Conservation (phyloP, 2,888 invertebrate species). For the Caradrina kadenii region DNA sequence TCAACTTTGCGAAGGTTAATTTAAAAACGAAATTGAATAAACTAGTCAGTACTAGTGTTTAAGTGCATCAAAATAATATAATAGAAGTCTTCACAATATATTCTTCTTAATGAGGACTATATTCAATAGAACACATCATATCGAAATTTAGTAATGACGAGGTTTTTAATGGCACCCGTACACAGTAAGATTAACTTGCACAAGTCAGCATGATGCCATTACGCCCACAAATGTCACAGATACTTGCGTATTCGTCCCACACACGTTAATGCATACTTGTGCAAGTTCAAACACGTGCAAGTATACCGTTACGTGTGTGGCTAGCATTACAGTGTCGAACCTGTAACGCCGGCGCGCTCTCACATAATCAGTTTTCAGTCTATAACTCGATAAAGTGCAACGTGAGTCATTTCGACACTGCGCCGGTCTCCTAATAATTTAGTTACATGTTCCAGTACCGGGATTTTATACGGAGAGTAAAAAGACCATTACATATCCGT, state of each 20-base stretch:
- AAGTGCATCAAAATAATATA: no score
- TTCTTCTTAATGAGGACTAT: no score
- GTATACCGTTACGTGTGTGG: background rate
- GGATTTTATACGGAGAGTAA: background rate
- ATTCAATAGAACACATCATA: background rate
- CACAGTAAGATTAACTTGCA: background rate
- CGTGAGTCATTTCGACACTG: conserved; percentile 22
- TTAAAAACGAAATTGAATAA: background rate
- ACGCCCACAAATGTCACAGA: background rate
- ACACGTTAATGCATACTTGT: background rate
- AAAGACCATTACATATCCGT: no score
- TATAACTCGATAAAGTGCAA: conserved; percentile 41
- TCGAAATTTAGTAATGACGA: no score
- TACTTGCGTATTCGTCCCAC: background rate
- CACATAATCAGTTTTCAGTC: conserved; percentile 45
- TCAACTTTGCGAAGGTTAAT: background rate
- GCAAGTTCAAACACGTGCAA: background rate
- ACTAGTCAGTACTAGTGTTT: background rate
- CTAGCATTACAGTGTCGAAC: conserved; percentile 18
- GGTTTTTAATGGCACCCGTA: no score
- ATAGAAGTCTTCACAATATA: no score
- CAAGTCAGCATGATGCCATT: background rate
- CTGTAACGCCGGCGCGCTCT: conserved; percentile 24
- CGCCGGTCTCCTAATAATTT: conserved; percentile 22
- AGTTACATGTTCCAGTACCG: conserved; percentile 10